Percentiles rank a stretch among this genome's conserved stretches.
Evolutionary conservation across 1,140 invertebrate genomes (phyloP).

Genomic region (Camponotus vicinus): DNA sequence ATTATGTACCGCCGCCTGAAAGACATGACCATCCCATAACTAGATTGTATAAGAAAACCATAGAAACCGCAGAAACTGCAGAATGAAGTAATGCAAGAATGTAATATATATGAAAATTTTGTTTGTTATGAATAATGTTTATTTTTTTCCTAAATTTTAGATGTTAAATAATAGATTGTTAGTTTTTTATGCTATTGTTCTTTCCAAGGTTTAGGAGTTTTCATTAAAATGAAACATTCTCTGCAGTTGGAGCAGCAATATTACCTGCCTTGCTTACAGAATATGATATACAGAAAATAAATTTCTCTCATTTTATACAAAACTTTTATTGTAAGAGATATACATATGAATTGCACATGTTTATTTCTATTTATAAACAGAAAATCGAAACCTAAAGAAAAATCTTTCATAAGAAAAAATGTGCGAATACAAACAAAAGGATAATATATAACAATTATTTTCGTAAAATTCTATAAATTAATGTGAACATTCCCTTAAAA

Average conservation of each 20-base stretch:
- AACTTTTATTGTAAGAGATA: slow-evolving; percentile 69
- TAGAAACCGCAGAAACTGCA: no score
- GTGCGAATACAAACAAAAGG: slow-evolving; percentile 66
- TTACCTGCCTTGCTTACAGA: not conserved
- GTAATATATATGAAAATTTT: not conserved
- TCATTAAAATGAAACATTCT: no score
- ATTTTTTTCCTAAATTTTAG: not conserved
- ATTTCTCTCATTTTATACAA: slow-evolving; percentile 59
- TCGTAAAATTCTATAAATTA: slow-evolving; percentile 37
- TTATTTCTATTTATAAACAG: slow-evolving; percentile 49
- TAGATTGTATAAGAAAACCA: not conserved
- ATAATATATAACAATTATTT: slow-evolving; percentile 48
- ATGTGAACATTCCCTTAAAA: slow-evolving; percentile 17
- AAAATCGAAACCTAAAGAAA: slow-evolving; percentile 27
- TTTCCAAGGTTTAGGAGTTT: not conserved
- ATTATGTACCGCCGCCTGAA: slow-evolving; percentile 9
- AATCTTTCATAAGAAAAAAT: slow-evolving; percentile 43
- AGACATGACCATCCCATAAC: slow-evolving; percentile 38
- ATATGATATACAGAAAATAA: slow-evolving; percentile 19
- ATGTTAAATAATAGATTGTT: not conserved
- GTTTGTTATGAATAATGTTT: not conserved
- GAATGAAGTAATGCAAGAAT: no score
- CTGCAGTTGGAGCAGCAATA: not conserved
- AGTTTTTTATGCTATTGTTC: not conserved
- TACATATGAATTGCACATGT: slow-evolving; percentile 57